Evolutionary conservation across 1,140 invertebrate genomes (phyloP).

Genomic region (Ephestia elutella): DNA sequence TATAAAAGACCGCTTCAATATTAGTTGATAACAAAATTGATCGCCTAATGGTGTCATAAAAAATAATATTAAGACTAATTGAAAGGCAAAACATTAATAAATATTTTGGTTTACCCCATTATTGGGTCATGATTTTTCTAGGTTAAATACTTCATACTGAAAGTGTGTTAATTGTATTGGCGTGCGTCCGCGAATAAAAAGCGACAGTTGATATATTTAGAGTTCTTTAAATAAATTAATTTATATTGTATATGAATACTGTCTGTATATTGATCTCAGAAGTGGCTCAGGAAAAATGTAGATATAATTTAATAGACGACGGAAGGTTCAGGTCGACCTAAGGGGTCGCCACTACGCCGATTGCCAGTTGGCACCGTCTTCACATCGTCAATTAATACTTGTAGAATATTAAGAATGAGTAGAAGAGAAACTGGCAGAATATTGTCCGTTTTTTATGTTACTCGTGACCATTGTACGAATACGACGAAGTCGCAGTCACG

Average conservation of each 20-base stretch:
- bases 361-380: slow-evolving; percentile 57
- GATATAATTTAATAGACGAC: slow-evolving; percentile 5
- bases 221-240: neutral
- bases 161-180: slow-evolving; percentile 2
- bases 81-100: neutral
- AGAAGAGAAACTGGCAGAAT: too few species aligned
- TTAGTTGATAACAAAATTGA: too few species aligned
- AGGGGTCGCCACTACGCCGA: slow-evolving; percentile 11
- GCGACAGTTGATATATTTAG: neutral
- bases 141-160: neutral
- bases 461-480: neutral
- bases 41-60: neutral
- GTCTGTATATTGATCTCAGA: neutral
- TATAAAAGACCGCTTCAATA: too few species aligned
- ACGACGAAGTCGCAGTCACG: neutral
- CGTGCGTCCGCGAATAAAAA: neutral
- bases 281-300: neutral
- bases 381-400: slow-evolving; percentile 19
- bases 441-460: too few species aligned
- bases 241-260: neutral
- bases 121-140: neutral
- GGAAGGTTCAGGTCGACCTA: slow-evolving; percentile 24
- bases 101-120: neutral
- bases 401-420: slow-evolving; percentile 5
- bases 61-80: neutral